phyloP scores from a whole-genome alignment of 1,140 invertebrate species.

The Trigoniulus corallinus region DNA sequence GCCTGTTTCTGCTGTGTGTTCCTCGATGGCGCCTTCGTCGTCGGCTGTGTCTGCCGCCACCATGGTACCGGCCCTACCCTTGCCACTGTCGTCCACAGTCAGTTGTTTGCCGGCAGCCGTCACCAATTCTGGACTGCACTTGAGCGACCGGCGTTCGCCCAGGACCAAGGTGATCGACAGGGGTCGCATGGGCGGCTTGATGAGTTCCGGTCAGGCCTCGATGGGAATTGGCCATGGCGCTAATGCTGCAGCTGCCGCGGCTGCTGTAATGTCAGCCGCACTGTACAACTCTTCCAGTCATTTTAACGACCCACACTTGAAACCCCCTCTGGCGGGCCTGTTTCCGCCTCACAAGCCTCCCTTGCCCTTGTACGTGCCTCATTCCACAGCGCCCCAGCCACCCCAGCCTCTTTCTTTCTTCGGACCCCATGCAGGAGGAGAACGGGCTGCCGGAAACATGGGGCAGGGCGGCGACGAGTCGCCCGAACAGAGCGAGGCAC shows the following conservation, averaged over 20 bases:
- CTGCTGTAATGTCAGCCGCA: slow-evolving; percentile 5
- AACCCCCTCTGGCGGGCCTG: background rate
- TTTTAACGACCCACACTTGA: background rate
- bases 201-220: slow-evolving; percentile 13
- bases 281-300: slow-evolving; percentile 1
- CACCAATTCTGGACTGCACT: slow-evolving; percentile 33
- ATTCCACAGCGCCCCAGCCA: background rate
- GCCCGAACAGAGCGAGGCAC: slow-evolving; percentile 74
- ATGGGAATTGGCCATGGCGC: slow-evolving; percentile 5
- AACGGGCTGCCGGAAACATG: slow-evolving; percentile 6
- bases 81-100: slow-evolving; percentile 9
- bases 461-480: background rate
- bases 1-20: slow-evolving; percentile 10
- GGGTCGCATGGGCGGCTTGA: slow-evolving; percentile 25
- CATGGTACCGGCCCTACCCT: slow-evolving; percentile 16
- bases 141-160: slow-evolving; percentile 65
- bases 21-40: background rate
- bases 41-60: slow-evolving; percentile 18
- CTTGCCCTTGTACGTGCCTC: background rate
- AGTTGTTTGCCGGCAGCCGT: slow-evolving; percentile 9
- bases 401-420: background rate
- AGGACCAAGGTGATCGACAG: slow-evolving; percentile 57
- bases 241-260: background rate
- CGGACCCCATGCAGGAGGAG: background rate
- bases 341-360: background rate